A percentile compares a stretch with the other conserved stretches of the same genome.
These are phyloP conservation scores for Neelides sp. DNA, from an alignment of 1,140 invertebrate species.

Conservation along the genomic window DNA sequence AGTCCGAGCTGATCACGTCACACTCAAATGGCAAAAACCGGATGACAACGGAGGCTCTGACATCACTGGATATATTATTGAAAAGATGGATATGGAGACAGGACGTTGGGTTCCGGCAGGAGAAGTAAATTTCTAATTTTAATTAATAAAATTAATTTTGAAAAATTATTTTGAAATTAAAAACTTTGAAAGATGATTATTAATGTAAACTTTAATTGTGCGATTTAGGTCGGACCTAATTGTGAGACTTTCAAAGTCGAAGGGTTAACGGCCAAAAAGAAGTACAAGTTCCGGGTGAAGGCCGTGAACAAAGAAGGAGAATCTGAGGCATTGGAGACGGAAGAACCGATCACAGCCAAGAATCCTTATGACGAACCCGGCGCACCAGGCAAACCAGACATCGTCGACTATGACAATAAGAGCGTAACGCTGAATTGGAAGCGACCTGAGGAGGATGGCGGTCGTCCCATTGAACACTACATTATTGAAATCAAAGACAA, in stretches of 20 bases:
- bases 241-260: slow-evolving; percentile 73
- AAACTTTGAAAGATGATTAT: no score
- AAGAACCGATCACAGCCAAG: slow-evolving; percentile 74
- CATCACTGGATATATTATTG: slow-evolving; percentile 87
- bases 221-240: slow-evolving; percentile 51
- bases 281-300: slow-evolving; percentile 95
- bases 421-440: slow-evolving; percentile 82
- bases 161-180: no score
- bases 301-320: slow-evolving; percentile 97
- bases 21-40: slow-evolving; percentile 87
- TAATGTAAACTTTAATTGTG: not conserved
- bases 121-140: slow-evolving; percentile 46
- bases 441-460: slow-evolving; percentile 71
- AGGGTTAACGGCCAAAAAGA: slow-evolving; percentile 89
- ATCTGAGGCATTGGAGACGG: slow-evolving; percentile 86
- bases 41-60: slow-evolving; percentile 85
- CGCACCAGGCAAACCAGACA: slow-evolving; percentile 76
- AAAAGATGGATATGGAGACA: slow-evolving; percentile 90
- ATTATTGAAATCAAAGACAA: slow-evolving; percentile 93
- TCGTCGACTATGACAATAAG: slow-evolving; percentile 86
- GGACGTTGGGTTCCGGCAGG: slow-evolving; percentile 83
- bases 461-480: slow-evolving; percentile 59
- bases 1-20: slow-evolving; percentile 78
- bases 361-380: slow-evolving; percentile 91
- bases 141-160: no score